These are phyloP conservation scores for Meloe dianella DNA, from an alignment of 2,888 invertebrate genomes.

Conservation along the genomic window DNA sequence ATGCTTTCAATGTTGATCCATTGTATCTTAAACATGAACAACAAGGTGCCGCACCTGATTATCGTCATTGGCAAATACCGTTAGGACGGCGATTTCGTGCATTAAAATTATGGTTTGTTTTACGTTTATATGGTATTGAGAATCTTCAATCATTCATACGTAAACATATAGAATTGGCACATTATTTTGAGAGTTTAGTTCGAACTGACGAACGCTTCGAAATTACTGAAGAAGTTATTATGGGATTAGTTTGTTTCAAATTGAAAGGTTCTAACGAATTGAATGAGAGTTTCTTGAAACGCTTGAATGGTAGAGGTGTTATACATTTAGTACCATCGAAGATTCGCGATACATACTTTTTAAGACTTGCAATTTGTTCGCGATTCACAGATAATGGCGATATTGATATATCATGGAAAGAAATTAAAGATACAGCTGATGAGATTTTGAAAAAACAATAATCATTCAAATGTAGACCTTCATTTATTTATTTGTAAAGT, in stretches of 20 bases:
- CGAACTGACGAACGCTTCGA: constrained; percentile 83
- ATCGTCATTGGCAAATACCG: constrained; percentile 97
- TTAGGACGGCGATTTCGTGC: constrained; percentile 91
- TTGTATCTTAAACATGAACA: constrained; percentile 94
- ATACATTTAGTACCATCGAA: constrained; percentile 94
- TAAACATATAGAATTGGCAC: constrained; percentile 84
- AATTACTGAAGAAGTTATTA: constrained; percentile 83
- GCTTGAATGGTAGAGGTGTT: constrained; percentile 86
- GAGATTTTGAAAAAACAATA: constrained; percentile 65
- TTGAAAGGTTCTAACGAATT: constrained; percentile 83
- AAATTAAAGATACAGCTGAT: constrained; percentile 77
- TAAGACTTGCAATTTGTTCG: constrained; percentile 90
- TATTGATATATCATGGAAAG: constrained; percentile 86
- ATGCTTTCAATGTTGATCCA: constrained; percentile 97
- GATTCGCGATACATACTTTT: constrained; percentile 81
- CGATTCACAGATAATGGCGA: constrained; percentile 81
- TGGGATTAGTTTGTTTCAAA: constrained; percentile 96
- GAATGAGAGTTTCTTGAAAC: constrained; percentile 81
- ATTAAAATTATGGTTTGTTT: constrained; percentile 93
- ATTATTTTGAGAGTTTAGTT: constrained; percentile 84
- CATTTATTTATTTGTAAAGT: constrained; percentile 27
- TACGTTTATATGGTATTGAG: constrained; percentile 86
- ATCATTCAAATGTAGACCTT: constrained; percentile 17
- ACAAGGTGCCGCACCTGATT: constrained; percentile 89
- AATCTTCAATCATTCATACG: constrained; percentile 87